Base-by-base conservation (phyloP, 1,140 invertebrate species). In the Diplogasteroides magnus region DNA sequence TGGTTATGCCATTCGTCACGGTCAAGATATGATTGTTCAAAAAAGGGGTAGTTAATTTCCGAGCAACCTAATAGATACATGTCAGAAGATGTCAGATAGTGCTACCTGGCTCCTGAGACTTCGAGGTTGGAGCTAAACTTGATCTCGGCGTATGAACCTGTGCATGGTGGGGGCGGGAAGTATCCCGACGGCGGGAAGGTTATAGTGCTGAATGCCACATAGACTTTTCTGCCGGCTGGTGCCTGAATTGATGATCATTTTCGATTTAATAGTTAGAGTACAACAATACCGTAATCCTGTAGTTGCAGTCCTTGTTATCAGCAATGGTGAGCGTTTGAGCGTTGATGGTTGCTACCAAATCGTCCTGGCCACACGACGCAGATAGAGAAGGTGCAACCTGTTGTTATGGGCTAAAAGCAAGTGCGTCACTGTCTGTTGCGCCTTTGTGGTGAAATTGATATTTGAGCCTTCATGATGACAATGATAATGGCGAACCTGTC, bases 101-200 rank as follows among this genome's bases (percentile, higher is more conserved):
- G 6, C 6, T 48, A 71, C 19, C 69, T 26, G 15, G 69, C 69
- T 56, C 69, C 69, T 2, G 48, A 32, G 32, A 48, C 32, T 1
- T n/a, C 63, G 28, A 66, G 55, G 23, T 71, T 58, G 25, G 37
- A 56, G 11, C 64, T 27, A 19, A 65, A 71, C 48, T 71, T 71
- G 58, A 71, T 62, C 60, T 71, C 69, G 0, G 65, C 29, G 27
- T 66, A 71, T n/a, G 60, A 32, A 11, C 15, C 23, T 1, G 64
- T 15, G 31, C 69, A 71, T n/a, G 69, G 63, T 29, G 62, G 27
- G 13, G n/a, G n/a, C n/a, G n/a, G n/a, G n/a, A n/a, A n/a, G n/a
- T n/a, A n/a, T n/a, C n/a, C n/a, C n/a, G 14, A 62, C 6, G 55
- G 32, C 15, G 69, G 58, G 64, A 71, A 71, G 26, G 69, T 29